phyloP scores from a whole-genome alignment of 2,888 invertebrate genomes.

The Ariolimax columbianus region DNA sequence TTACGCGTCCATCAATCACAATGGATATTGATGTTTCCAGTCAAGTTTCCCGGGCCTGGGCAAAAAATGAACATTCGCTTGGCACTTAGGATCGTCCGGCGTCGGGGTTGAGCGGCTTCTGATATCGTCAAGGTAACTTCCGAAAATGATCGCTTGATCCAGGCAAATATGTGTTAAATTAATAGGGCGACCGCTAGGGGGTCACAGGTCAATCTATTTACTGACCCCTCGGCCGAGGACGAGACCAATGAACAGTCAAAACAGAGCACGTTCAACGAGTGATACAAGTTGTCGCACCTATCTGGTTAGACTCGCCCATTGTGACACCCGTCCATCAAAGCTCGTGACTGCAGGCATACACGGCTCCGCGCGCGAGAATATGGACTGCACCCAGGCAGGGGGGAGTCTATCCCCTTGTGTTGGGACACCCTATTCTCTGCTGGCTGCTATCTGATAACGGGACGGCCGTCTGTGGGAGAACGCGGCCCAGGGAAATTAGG shows the following conservation, averaged over 20 bases:
- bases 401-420: slow-evolving; percentile 53
- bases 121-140: background rate
- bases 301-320: slow-evolving; percentile 64
- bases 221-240: too few relatives aligned
- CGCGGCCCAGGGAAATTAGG: too few relatives aligned
- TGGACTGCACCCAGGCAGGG: slow-evolving; percentile 59
- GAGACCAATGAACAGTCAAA: too few relatives aligned
- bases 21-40: slow-evolving; percentile 75
- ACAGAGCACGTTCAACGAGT: too few relatives aligned
- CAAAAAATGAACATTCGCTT: slow-evolving; percentile 74
- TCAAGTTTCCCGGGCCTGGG: slow-evolving; percentile 73
- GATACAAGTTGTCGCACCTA: slow-evolving; percentile 18
- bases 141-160: background rate
- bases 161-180: background rate
- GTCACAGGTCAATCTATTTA: too few relatives aligned
- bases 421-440: background rate
- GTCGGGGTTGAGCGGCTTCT: slow-evolving; percentile 47
- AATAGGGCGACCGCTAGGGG: background rate
- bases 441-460: slow-evolving; percentile 48
- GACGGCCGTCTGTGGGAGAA: slow-evolving; percentile 33
- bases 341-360: slow-evolving; percentile 71
- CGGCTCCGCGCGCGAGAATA: slow-evolving; percentile 58
- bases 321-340: slow-evolving; percentile 77
- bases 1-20: slow-evolving; percentile 70
- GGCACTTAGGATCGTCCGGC: slow-evolving; percentile 69